phyloP scores from a whole-genome alignment of 2,888 invertebrate species.

The Calameuta filiformis region DNA sequence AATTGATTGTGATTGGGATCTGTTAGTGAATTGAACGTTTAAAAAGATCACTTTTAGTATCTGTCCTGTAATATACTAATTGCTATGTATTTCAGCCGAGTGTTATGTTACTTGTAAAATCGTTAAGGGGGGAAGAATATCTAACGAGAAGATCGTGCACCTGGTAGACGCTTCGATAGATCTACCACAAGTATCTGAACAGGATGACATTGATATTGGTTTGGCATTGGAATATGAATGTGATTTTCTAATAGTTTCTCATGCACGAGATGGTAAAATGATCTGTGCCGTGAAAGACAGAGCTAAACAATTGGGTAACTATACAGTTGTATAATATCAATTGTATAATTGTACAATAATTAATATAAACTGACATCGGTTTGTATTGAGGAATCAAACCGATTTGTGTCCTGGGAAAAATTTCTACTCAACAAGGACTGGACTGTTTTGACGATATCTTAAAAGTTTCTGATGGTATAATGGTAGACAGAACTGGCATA shows the following conservation, averaged over 20 bases:
- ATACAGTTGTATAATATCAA: conserved; percentile 13
- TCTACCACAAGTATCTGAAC: conserved; percentile 58
- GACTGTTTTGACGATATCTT: conserved; percentile 70
- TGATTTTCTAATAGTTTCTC: conserved; percentile 54
- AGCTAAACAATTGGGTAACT: conserved; percentile 37
- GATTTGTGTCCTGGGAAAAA: conserved; percentile 41
- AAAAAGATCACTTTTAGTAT: background rate
- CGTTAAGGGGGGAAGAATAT: conserved; percentile 68
- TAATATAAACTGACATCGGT: background rate
- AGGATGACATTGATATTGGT: conserved; percentile 67
- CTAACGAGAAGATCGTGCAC: conserved; percentile 69
- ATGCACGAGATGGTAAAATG: conserved; percentile 35
- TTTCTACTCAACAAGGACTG: conserved; percentile 43
- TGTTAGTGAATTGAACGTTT: conserved; percentile 26
- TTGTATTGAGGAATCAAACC: conserved; percentile 23
- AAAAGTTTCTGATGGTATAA: conserved; percentile 73
- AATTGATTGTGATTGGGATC: conserved; percentile 30
- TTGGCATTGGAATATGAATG: conserved; percentile 44
- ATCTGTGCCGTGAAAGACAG: conserved; percentile 37
- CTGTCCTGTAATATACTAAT: background rate
- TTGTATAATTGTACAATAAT: background rate
- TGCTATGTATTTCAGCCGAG: conserved; percentile 50
- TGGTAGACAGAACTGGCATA: conserved; percentile 74
- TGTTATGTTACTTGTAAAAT: conserved; percentile 69
- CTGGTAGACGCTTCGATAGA: conserved; percentile 69